These are phyloP conservation scores for Limnothrissa miodon DNA, from an alignment of 2,113 vertebrate species.

Conservation along the genomic window DNA sequence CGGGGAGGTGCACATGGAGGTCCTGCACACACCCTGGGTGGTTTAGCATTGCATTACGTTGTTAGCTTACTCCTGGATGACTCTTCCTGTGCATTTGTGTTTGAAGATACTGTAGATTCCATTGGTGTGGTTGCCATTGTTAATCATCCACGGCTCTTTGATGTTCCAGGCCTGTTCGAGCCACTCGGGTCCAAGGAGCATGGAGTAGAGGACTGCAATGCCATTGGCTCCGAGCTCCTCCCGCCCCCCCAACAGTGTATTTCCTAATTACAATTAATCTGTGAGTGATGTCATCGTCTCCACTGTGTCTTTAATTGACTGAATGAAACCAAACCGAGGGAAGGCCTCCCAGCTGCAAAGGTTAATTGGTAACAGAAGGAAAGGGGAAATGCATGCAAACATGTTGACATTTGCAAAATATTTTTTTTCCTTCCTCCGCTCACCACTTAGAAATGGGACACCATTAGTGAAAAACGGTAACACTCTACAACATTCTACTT, in stretches of 20 bases:
- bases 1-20: not conserved
- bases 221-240: not conserved
- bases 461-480: constrained; percentile 51
- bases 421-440: constrained; percentile 42
- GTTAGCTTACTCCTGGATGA: constrained; percentile 1
- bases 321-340: constrained; percentile 64
- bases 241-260: not conserved
- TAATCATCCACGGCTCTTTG: not conserved
- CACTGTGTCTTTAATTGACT: constrained; percentile 64
- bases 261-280: not conserved
- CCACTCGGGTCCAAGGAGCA: not conserved
- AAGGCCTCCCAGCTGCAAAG: constrained; percentile 62
- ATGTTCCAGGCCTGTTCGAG: not conserved
- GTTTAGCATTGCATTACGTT: constrained; percentile 3
- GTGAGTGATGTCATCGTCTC: constrained; percentile 45
- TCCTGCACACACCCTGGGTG: not conserved
- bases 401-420: constrained; percentile 71
- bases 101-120: not conserved
- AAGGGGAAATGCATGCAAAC: constrained; percentile 58
- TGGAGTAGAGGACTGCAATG: not conserved
- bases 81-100: not conserved
- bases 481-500: constrained; percentile 57
- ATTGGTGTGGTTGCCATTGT: not conserved
- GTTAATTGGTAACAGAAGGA: constrained; percentile 73
- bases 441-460: constrained; percentile 41